Base-by-base conservation (phyloP, 2,797 vertebrate genomes). In the Pempheris klunzingeri region DNA sequence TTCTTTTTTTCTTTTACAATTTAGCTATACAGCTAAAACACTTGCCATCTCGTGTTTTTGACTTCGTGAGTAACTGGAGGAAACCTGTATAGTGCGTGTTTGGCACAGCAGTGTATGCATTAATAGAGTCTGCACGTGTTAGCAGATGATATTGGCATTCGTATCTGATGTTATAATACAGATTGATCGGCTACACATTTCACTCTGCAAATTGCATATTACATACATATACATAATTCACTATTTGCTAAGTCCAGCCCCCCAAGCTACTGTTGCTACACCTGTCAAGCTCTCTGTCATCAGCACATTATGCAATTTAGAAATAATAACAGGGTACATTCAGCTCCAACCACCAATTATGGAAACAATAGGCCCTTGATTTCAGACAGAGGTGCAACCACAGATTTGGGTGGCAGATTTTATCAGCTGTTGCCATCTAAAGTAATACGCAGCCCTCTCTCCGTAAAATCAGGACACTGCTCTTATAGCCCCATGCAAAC, bases 11-110 rank as follows among this genome's bases (percentile, higher is more conserved):
- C 4, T 24, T 28, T 71, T 17, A 22, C 26, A 62, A 24, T 55
- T 78, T 52, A 43, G 30, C 63, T 67, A 59, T 62, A 66, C 49
- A 70, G 58, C 57, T 60, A 50, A 75, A 80, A 71, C 36, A 52
- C 49, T 64, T 62, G 1, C 34, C 61, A 20, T 55, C 46, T 78
- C 66, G 50, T 57, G 52, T 49, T 70, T 69, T 28, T 22, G 18
- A 36, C 41, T 80, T 49, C 20, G 9, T 32, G 63, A 70, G 62
- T 26, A 57, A 52, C 24, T 46, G 36, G 17, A 61, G 20, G 5
- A 38, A 49, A 24, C 15, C 30, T 47, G 28, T 66, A 36, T 44
- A 67, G 46, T 57, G 20, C 59, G 32, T 36, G 13, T 70, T 28
- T 66, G 49, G 47, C 32, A 59, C 32, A 2, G 38, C n/a, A n/a